Evolutionary conservation across 2,797 vertebrate species (phyloP).

Genomic region (Hypotaenidia okinawae): DNA sequence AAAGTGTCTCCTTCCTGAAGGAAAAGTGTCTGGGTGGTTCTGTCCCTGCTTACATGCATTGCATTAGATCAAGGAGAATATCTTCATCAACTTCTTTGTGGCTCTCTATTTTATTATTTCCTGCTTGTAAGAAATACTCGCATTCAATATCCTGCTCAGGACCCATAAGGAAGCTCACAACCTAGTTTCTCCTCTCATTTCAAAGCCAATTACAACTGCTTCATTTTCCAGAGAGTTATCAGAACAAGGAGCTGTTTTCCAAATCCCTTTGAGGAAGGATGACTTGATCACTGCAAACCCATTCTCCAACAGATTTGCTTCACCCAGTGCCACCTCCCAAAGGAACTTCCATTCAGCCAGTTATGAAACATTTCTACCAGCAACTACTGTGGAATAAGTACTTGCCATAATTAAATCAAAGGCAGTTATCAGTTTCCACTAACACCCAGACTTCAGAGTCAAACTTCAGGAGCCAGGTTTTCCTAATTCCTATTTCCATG

Average conservation of each 20-base stretch:
- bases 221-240: background rate
- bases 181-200: conserved; percentile 18
- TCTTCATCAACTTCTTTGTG: background rate
- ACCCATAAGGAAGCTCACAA: conserved; percentile 2
- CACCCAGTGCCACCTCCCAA: background rate
- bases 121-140: background rate
- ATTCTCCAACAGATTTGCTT: background rate
- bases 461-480: background rate
- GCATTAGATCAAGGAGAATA: background rate
- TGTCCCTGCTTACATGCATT: background rate
- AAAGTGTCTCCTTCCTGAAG: background rate
- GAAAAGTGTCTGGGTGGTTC: background rate
- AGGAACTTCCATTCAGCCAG: background rate
- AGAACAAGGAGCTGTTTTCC: background rate
- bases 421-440: background rate
- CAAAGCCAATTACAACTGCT: background rate
- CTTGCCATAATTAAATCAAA: background rate
- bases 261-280: background rate
- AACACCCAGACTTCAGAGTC: accelerated
- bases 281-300: background rate
- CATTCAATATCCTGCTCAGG: conserved; percentile 11
- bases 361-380: background rate
- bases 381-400: background rate
- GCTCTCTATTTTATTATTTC: conserved; percentile 27
- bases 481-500: background rate